phyloP scores from a whole-genome alignment of 1,140 invertebrate genomes.

The Euschistus heros region DNA sequence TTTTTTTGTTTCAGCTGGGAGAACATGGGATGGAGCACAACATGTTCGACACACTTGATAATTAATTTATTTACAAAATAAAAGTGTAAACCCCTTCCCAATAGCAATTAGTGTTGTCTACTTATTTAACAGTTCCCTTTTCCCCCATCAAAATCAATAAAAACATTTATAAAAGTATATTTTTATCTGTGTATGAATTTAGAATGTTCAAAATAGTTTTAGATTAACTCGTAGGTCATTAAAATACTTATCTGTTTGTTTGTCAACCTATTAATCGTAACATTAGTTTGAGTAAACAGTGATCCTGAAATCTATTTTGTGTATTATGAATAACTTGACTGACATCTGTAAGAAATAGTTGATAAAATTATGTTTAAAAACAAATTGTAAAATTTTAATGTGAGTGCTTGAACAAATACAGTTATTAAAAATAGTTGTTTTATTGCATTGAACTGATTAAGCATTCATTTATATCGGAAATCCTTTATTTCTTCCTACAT shows the following conservation, averaged over 20 bases:
- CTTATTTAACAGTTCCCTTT: background rate
- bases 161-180: conserved; percentile 2
- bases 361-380: background rate
- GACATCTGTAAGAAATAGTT: conserved; percentile 5
- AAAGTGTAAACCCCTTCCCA: background rate
- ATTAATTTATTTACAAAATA: background rate
- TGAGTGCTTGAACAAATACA: conserved; percentile 5
- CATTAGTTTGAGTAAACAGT: too few relatives aligned
- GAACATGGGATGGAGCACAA: background rate
- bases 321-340: conserved; percentile 5
- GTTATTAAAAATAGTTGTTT: background rate
- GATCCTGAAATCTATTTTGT: background rate
- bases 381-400: conserved; percentile 3
- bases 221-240: background rate
- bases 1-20: conserved; percentile 7
- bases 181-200: background rate
- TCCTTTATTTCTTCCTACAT: too few relatives aligned
- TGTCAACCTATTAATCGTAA: too few relatives aligned
- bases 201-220: background rate
- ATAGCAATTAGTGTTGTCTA: conserved; percentile 6
- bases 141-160: background rate
- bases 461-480: too few relatives aligned
- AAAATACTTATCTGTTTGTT: too few relatives aligned
- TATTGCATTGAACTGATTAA: background rate
- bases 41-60: conserved; percentile 2